Conservation (phyloP, 2,888 invertebrate species). For the Lithosia quadra region DNA sequence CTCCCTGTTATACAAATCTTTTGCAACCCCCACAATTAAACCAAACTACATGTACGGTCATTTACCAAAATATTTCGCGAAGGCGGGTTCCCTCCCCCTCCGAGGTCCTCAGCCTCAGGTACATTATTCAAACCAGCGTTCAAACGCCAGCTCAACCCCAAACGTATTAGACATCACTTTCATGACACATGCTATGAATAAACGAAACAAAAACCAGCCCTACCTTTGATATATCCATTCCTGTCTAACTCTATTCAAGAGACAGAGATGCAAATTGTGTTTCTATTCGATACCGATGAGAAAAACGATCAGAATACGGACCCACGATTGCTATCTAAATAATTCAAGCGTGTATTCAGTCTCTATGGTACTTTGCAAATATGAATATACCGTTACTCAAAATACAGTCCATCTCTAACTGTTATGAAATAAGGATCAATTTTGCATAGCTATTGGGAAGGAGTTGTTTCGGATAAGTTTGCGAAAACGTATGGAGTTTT, state of each 20-base stretch:
- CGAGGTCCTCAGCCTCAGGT: slow-evolving; percentile 39
- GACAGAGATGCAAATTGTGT: slow-evolving; percentile 57
- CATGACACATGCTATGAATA: slow-evolving; percentile 75
- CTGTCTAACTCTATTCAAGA: slow-evolving; percentile 49
- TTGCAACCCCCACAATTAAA: slow-evolving; percentile 13
- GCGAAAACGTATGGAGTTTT: slow-evolving; percentile 77
- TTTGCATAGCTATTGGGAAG: slow-evolving; percentile 30
- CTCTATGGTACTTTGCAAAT: slow-evolving; percentile 66
- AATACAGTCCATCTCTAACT: slow-evolving; percentile 34
- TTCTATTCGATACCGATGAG: slow-evolving; percentile 78
- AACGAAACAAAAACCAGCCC: slow-evolving; percentile 58
- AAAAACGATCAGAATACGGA: slow-evolving; percentile 83
- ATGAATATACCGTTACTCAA: slow-evolving; percentile 31
- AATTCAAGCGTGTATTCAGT: slow-evolving; percentile 82
- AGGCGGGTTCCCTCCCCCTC: slow-evolving; percentile 40
- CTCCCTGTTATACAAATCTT: slow-evolving; percentile 3
- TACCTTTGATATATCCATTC: slow-evolving; percentile 56
- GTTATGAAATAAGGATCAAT: slow-evolving; percentile 40
- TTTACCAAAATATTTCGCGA: slow-evolving; percentile 38
- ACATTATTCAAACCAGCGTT: slow-evolving; percentile 68
- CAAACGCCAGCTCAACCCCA: slow-evolving; percentile 67
- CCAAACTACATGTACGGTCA: slow-evolving; percentile 15
- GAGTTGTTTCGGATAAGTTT: slow-evolving; percentile 26
- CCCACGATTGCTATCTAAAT: slow-evolving; percentile 85
- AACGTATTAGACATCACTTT: slow-evolving; percentile 75